phyloP scores from a whole-genome alignment of 2,888 invertebrate genomes.

The Halictus quadricinctus region DNA sequence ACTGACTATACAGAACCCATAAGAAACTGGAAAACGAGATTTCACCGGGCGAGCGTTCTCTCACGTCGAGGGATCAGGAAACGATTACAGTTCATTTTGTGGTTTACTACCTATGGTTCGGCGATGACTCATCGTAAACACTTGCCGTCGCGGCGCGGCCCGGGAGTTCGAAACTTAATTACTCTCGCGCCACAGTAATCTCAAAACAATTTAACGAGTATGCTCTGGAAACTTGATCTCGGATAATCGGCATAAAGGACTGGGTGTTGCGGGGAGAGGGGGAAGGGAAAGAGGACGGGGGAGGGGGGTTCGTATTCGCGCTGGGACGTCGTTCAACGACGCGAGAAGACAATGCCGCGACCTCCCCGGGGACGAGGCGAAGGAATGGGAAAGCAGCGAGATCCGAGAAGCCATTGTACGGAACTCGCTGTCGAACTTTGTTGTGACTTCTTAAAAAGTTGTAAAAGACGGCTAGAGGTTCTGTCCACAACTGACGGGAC shows the following conservation, averaged over 20 bases:
- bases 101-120: conserved; percentile 18
- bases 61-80: neutral
- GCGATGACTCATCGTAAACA: conserved; percentile 29
- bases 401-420: conserved; percentile 76
- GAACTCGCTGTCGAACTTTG: conserved; percentile 76
- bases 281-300: neutral
- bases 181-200: conserved; percentile 56
- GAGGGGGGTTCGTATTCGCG: conserved; percentile 34
- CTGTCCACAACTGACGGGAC: conserved; percentile 66
- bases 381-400: conserved; percentile 59
- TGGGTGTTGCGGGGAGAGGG: conserved; percentile 28
- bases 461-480: conserved; percentile 72
- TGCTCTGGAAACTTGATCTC: conserved; percentile 62
- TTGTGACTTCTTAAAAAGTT: conserved; percentile 77
- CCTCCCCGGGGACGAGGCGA: conserved; percentile 41
- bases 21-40: neutral
- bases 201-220: conserved; percentile 66
- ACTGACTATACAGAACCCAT: neutral
- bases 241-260: conserved; percentile 66
- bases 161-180: conserved; percentile 61
- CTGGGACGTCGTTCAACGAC: conserved; percentile 48
- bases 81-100: conserved; percentile 3
- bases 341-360: conserved; percentile 75
- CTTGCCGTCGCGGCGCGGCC: conserved; percentile 38
- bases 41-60: neutral